phyloP scores from a whole-genome alignment of 2,113 vertebrate species.

The Ameiurus melas region DNA sequence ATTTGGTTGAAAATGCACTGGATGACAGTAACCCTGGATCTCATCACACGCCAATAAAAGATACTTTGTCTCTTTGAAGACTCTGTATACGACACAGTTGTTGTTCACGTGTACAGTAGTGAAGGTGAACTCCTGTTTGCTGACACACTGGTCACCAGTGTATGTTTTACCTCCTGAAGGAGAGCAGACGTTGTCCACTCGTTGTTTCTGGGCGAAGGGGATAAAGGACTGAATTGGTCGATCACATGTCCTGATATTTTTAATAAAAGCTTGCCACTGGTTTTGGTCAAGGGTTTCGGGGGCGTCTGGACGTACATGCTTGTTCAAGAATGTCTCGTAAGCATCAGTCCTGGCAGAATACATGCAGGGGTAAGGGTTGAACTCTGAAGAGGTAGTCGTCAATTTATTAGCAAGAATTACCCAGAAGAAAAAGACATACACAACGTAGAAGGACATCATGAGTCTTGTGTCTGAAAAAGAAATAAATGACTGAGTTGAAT shows the following conservation, averaged over 20 bases:
- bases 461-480: not conserved
- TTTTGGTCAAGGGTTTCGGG: constrained; percentile 5
- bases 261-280: constrained; percentile 33
- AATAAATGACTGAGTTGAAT: not conserved
- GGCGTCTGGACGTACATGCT: not conserved
- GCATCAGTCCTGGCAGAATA: not conserved
- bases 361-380: not conserved
- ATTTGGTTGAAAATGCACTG: constrained; percentile 24
- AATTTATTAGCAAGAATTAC: not conserved
- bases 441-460: not conserved
- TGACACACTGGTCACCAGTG: constrained; percentile 7
- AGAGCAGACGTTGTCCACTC: constrained; percentile 17
- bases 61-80: constrained; percentile 4
- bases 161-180: constrained; percentile 3
- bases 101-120: not conserved
- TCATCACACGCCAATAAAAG: constrained; percentile 37
- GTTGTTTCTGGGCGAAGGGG: not conserved
- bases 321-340: not conserved
- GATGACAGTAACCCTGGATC: not conserved
- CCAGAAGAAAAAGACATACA: not conserved
- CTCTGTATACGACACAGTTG: not conserved
- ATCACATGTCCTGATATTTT: not conserved
- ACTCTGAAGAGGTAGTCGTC: too few relatives aligned
- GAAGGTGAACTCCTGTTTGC: constrained; percentile 15
- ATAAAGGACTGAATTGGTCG: constrained; percentile 35